Conservation (phyloP, 2,797 vertebrate genomes). For the Cryptoblepharus egeriae region DNA sequence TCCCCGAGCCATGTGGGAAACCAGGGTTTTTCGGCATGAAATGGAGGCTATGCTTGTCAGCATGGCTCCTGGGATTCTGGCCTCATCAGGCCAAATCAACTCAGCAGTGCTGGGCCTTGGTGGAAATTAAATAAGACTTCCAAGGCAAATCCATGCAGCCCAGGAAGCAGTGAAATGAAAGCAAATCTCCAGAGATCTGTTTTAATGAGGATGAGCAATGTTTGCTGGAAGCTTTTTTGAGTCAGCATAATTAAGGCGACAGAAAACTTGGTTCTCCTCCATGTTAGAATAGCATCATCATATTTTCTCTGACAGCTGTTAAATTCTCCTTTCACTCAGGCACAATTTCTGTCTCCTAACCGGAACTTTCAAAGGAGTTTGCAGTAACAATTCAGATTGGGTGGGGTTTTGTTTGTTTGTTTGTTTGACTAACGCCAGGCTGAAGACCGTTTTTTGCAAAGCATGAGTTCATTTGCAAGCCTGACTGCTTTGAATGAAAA, state of each 20-base stretch:
- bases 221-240: constrained; percentile 8
- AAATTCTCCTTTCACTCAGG: background rate
- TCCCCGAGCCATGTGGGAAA: background rate
- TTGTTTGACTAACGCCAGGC: too few species aligned
- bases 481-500: background rate
- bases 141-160: background rate
- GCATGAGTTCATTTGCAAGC: background rate
- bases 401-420: background rate
- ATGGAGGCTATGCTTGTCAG: too few species aligned
- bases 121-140: constrained; percentile 1
- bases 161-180: constrained; percentile 16
- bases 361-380: background rate
- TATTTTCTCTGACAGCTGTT: background rate
- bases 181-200: background rate
- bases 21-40: background rate
- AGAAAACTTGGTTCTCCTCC: background rate
- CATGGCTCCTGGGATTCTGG: background rate
- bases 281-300: background rate
- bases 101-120: background rate
- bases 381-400: background rate
- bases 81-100: background rate
- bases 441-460: background rate
- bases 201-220: constrained; percentile 23
- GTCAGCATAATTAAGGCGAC: constrained; percentile 7
- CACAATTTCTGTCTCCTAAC: background rate